These are phyloP conservation scores for Holothuria glaberrima DNA, from an alignment of 35 echinoderm and acorn worm genomes.

Conservation along the genomic window DNA sequence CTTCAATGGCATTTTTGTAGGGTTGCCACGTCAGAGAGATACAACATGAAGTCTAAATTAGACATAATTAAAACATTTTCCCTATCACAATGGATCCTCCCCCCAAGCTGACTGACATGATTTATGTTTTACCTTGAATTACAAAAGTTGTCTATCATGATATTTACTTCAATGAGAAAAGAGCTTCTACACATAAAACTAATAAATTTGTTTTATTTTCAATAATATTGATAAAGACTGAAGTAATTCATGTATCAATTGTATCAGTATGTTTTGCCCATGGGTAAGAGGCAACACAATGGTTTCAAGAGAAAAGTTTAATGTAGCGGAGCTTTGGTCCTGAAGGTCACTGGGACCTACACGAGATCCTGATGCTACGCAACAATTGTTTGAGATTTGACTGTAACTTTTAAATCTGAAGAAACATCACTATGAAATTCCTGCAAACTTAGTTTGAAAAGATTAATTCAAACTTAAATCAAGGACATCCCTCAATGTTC, in stretches of 20 bases:
- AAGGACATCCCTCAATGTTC: not conserved
- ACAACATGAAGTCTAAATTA: too few relatives aligned
- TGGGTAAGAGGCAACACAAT: slow-evolving; percentile 65
- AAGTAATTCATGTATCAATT: slow-evolving; percentile 62
- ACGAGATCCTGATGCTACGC: slow-evolving; percentile 49
- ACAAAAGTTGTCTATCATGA: too few relatives aligned
- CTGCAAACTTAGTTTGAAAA: not conserved
- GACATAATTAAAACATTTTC: too few relatives aligned
- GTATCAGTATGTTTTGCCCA: slow-evolving; percentile 86
- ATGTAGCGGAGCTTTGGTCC: slow-evolving; percentile 79
- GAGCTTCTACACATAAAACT: too few relatives aligned
- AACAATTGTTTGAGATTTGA: not conserved
- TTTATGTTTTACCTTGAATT: too few relatives aligned
- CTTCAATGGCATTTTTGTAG: too few relatives aligned
- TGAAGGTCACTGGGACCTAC: slow-evolving; percentile 62
- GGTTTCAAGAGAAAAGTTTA: slow-evolving; percentile 76
- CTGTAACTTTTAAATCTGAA: not conserved
- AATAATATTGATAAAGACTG: not conserved
- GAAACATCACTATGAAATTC: not conserved
- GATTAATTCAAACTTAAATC: not conserved
- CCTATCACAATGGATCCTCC: too few relatives aligned
- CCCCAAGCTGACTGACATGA: too few relatives aligned
- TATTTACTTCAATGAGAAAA: too few relatives aligned
- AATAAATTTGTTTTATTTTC: too few relatives aligned
- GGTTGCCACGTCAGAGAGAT: too few relatives aligned